Evolutionary conservation across 1,140 invertebrate species (phyloP), one percentile per base, ranked within the genome.

Genomic region (Steinernema feltiae): DNA sequence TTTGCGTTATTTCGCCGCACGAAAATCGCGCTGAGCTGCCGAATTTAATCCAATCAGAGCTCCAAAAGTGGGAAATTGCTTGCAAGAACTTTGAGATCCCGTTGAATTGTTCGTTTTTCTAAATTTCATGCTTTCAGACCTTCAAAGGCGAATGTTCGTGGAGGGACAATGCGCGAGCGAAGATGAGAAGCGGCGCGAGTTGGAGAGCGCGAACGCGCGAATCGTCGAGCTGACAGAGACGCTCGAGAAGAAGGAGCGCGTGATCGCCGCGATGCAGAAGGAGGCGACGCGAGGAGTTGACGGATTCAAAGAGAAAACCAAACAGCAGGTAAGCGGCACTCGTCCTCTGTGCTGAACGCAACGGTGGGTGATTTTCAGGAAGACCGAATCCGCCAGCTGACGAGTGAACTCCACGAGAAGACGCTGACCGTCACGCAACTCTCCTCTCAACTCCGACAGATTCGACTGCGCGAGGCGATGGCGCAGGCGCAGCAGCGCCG

Each of bases 401-500:
- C 73, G 1, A 7, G 29, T 17, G 73, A 74, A 27, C 46, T 74
- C 1, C 73, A 74, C 69, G 73, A 74, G 48, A 48, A 69, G 0
- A 74, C 73, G 12, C 73, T 69, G 31, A 74, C 73, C 1, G 73
- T 74, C 30, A 74, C 73, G 15, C 73, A 74, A 74, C 48, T 74
- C n/a, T 74, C 73, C 30, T 70, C 32, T 3, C 73, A 74, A 69
- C 46, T 74, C 15, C 32, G 73, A 7, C 48, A 69, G 18, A 70
- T 74, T 21, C 48, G 69, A 30, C 69, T 74, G 21, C 29, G 63
- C n/a, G 73, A 74, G 69, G 73, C 73, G 21, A 74, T 74, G 73
- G 73, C 73, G n/a, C 73, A 74, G 69, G 73, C 73, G 15, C 73
- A 74, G 35, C 73, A 74, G 27, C 73, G 73, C 3, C 73, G 73